Conservation (phyloP, 64 coral and sea anemone genomes). For the Porites australiensis region DNA sequence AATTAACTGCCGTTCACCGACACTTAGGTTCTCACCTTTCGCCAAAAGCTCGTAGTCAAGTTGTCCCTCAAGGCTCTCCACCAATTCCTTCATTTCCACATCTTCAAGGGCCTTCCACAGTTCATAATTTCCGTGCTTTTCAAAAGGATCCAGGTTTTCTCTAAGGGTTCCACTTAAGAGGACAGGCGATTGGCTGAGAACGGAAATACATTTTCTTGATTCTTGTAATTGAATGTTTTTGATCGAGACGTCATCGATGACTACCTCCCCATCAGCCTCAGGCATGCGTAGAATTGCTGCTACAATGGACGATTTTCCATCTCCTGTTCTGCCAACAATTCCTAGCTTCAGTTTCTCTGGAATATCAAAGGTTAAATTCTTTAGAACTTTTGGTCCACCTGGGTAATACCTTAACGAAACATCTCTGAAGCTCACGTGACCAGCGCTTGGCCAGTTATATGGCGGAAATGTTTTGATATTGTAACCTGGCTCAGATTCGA, state of each 20-base stretch:
- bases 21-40: conserved; percentile 53
- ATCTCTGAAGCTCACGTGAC: conserved; percentile 15
- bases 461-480: conserved; percentile 19
- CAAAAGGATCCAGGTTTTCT: conserved; percentile 50
- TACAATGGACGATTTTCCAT: conserved; percentile 68
- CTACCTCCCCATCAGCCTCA: conserved; percentile 57
- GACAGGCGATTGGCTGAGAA: conserved; percentile 53
- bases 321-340: conserved; percentile 25
- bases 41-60: conserved; percentile 16
- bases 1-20: conserved; percentile 59
- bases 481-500: conserved; percentile 33
- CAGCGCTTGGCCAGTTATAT: conserved; percentile 15
- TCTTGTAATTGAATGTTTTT: conserved; percentile 23
- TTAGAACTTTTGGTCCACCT: conserved; percentile 34
- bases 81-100: conserved; percentile 18
- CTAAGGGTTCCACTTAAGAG: conserved; percentile 55
- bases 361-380: conserved; percentile 34
- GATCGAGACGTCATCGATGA: conserved; percentile 48
- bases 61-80: conserved; percentile 8
- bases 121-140: conserved; percentile 8
- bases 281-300: conserved; percentile 61
- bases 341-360: not conserved
- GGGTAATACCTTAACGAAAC: conserved; percentile 34
- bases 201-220: conserved; percentile 40
- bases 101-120: conserved; percentile 53